Evolutionary conservation across 1,140 invertebrate species (phyloP), one percentile per base, ranked within the genome.

Genomic region (Triops cancriformis): DNA sequence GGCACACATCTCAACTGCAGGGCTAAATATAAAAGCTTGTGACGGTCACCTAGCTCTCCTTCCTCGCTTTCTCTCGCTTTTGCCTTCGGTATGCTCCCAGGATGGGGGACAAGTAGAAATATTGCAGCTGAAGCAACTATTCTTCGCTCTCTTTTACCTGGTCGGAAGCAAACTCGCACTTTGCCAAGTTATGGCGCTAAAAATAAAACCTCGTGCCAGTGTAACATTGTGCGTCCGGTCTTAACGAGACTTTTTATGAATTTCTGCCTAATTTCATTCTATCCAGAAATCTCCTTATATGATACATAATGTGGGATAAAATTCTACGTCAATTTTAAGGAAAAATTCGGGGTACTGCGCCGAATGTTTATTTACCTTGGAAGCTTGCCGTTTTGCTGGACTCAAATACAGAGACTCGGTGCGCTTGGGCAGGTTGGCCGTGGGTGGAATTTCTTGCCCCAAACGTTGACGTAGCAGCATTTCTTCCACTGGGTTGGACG

Each of bases 391-490:
- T 78, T 73, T 80, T 37, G 78, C 80, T 45, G 82, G 82, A 76
- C 82, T 83, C 76, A 85, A 82, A 80, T 85, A 86, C 27, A 87
- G 84, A 18, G 94, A 96, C 83, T 96, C 94, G 74, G 94, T 96
- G 80, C 94, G 87, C 84, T 95, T 95, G 51, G 93, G 94, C 83
- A 94, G 93, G 79, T 90, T 89, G 28, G 82, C 82, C 76, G 88
- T 93, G 89, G 93, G 91, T 82, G 93, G 89, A 83, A 95, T 95
- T 83, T 95, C 94, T 85, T 94, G 94, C 73, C 92, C 93, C 74
- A 94, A 87, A 80, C 92, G 87, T 83, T 94, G 92, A 82, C 91
- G 88, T 80, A 94, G 82, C 76, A 93, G 87, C 26, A 92, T 89
- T 73, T 93, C 93, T 82, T 94, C 93, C 83, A 93, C 94, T 64